Percentiles rank a stretch among this genome's conserved stretches.
phyloP scores from a whole-genome alignment of 2,113 vertebrate species.

The Nesospiza acunhae region DNA sequence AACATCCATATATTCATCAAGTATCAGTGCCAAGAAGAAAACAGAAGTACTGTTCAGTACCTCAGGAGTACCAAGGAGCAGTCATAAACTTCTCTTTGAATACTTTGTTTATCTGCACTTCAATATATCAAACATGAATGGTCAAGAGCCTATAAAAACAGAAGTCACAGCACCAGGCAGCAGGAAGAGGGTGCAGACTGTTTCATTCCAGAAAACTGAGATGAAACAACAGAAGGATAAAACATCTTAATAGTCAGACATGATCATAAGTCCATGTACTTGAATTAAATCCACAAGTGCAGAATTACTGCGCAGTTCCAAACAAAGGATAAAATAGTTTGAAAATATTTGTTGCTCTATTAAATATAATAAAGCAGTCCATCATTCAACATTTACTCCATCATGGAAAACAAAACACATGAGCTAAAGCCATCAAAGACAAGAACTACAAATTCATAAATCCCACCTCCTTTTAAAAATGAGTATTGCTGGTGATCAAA shows the following conservation, averaged over 20 bases:
- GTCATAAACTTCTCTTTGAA: background rate
- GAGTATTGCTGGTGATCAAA: background rate
- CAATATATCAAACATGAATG: background rate
- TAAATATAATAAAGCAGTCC: background rate
- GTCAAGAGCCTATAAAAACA: background rate
- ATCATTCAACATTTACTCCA: background rate
- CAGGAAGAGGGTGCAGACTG: background rate
- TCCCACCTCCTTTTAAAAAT: background rate
- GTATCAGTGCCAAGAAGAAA: background rate
- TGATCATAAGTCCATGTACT: background rate
- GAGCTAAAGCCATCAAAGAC: background rate
- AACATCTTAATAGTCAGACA: background rate
- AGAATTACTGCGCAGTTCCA: background rate
- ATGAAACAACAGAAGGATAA: background rate
- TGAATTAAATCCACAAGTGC: background rate
- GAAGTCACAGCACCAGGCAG: background rate
- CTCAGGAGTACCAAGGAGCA: background rate
- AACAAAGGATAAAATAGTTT: background rate
- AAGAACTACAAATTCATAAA: background rate
- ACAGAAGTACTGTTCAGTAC: background rate
- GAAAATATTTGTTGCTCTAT: background rate
- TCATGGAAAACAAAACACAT: fast-evolving
- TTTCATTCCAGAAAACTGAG: background rate
- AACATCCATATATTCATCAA: background rate
- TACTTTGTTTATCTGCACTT: background rate